These are phyloP conservation scores for Orius insidiosus DNA, from an alignment of 1,140 invertebrate genomes.

Conservation along the genomic window DNA sequence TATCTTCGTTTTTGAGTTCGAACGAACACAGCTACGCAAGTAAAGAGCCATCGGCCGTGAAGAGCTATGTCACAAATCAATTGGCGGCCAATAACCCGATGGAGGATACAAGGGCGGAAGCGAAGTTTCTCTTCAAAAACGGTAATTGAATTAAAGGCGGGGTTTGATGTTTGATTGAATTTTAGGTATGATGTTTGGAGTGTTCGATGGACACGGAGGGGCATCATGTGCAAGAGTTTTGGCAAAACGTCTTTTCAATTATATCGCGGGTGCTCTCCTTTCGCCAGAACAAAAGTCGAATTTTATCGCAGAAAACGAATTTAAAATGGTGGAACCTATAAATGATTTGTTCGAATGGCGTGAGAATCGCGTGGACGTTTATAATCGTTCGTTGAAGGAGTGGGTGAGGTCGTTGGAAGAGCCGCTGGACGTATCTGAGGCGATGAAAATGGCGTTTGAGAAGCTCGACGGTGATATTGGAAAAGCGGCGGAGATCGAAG, in stretches of 20 bases:
- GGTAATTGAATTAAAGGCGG: slow-evolving; percentile 34
- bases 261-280: slow-evolving; percentile 70
- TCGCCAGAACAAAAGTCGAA: slow-evolving; percentile 24
- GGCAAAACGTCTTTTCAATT: slow-evolving; percentile 69
- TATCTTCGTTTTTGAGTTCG: slow-evolving; percentile 50
- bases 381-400: too few relatives aligned
- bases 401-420: too few relatives aligned
- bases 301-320: too few relatives aligned
- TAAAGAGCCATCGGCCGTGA: slow-evolving; percentile 39
- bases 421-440: too few relatives aligned
- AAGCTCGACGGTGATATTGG: slow-evolving; percentile 64
- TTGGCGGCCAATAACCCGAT: slow-evolving; percentile 84
- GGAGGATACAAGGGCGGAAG: slow-evolving; percentile 78
- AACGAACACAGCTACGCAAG: slow-evolving; percentile 70
- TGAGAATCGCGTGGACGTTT: too few relatives aligned
- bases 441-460: slow-evolving; percentile 37
- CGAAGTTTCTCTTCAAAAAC: slow-evolving; percentile 51
- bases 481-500: slow-evolving; percentile 21
- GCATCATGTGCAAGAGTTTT: slow-evolving; percentile 77
- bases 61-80: slow-evolving; percentile 83
- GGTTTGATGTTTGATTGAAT: slow-evolving; percentile 1
- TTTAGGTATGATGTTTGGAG: slow-evolving; percentile 67
- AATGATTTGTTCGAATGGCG: too few relatives aligned
- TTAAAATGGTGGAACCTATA: too few relatives aligned
- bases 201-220: slow-evolving; percentile 92